A percentile compares a stretch with the other conserved stretches of the same genome.
These are phyloP conservation scores for Sarcophaga variegata DNA, from an alignment of 2,888 invertebrate species.

Conservation along the genomic window DNA sequence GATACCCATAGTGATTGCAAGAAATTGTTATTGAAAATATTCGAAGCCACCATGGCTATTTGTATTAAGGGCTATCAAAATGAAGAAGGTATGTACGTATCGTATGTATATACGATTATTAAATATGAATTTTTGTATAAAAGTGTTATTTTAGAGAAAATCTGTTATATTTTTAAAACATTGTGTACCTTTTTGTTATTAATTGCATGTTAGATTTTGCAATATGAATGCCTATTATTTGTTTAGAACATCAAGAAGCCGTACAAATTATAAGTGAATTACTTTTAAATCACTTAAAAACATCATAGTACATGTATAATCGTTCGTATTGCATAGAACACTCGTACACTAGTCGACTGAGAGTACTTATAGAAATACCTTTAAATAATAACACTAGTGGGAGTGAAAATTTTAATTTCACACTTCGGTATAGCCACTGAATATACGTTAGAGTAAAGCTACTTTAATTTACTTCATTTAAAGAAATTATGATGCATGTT, in stretches of 20 bases:
- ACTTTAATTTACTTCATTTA: background rate
- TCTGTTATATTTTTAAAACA: background rate
- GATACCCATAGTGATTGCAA: conserved; percentile 78
- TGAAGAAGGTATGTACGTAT: conserved; percentile 74
- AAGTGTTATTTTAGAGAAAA: conserved; percentile 69
- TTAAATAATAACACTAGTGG: too few species aligned
- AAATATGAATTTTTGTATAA: too few species aligned
- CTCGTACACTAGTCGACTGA: conserved; percentile 43
- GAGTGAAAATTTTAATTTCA: too few species aligned
- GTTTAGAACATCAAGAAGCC: conserved; percentile 65
- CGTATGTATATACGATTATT: too few species aligned
- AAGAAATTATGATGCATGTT: background rate
- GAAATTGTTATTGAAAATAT: conserved; percentile 79
- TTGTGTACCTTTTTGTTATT: background rate
- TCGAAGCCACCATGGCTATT: conserved; percentile 80
- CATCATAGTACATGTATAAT: background rate
- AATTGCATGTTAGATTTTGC: conserved; percentile 10
- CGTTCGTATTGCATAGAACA: conserved; percentile 31
- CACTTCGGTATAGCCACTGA: too few species aligned
- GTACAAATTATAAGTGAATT: conserved; percentile 55
- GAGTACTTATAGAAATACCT: too few species aligned
- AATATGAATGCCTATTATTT: conserved; percentile 59
- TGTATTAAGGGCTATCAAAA: conserved; percentile 78
- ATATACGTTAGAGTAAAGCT: too few species aligned
- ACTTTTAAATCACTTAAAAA: conserved; percentile 38